Conservation (phyloP, 92 coral and sea anemone species). For the Galaxea fascicularis region DNA sequence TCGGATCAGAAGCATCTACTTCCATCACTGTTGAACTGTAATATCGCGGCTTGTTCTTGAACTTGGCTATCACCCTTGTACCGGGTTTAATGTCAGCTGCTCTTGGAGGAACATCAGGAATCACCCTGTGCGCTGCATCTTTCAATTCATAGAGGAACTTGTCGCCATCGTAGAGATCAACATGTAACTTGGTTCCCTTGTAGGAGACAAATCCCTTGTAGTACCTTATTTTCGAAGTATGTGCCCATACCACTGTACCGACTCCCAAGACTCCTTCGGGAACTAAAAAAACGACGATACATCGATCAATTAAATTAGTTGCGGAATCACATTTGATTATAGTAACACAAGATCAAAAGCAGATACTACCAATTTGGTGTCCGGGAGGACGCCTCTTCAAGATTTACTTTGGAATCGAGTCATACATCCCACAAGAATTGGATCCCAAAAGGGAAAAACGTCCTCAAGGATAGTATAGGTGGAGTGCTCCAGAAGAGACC, state of each 20-base stretch:
- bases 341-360: not conserved
- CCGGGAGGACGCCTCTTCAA: too few relatives aligned
- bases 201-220: constrained; percentile 85
- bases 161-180: constrained; percentile 91
- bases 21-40: constrained; percentile 62
- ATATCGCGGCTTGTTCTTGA: constrained; percentile 57
- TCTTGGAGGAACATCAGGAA: constrained; percentile 79
- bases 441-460: too few relatives aligned
- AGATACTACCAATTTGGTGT: too few relatives aligned
- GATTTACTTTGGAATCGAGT: too few relatives aligned
- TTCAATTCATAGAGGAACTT: constrained; percentile 79
- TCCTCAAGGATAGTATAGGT: too few relatives aligned
- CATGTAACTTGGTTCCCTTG: constrained; percentile 90
- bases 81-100: constrained; percentile 70
- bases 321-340: not conserved
- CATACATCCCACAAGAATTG: too few relatives aligned
- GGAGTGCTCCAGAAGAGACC: too few relatives aligned
- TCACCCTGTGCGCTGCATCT: constrained; percentile 75
- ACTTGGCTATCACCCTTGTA: constrained; percentile 77
- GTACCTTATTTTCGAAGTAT: constrained; percentile 72
- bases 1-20: constrained; percentile 64
- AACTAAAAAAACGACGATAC: constrained; percentile 40
- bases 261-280: constrained; percentile 82
- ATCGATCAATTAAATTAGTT: not conserved
- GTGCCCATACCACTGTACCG: constrained; percentile 90